A percentile compares a stretch with the other conserved stretches of the same genome.
phyloP scores from a whole-genome alignment of 1,140 invertebrate genomes.

The Eurytemora carolleeae region DNA sequence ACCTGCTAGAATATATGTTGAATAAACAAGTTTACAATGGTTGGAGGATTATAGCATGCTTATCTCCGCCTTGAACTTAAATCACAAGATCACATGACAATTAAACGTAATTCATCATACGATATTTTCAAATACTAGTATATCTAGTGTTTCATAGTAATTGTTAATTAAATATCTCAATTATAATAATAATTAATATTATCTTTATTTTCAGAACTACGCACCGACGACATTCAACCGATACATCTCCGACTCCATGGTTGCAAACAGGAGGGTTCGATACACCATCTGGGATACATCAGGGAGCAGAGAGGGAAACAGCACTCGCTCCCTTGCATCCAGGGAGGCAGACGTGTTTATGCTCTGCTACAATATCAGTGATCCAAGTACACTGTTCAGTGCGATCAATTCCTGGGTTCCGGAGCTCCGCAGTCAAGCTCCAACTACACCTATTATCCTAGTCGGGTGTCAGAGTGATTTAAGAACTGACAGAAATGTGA shows the following conservation, averaged over 20 bases:
- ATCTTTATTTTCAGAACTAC: not conserved
- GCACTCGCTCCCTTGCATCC: not conserved
- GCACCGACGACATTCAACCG: not conserved
- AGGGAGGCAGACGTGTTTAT: conserved; percentile 12
- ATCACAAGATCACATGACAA: no score
- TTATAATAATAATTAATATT: no score
- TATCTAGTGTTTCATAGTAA: no score
- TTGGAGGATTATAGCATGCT: no score
- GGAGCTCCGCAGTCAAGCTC: conserved; percentile 5
- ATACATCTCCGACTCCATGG: not conserved
- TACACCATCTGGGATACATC: not conserved
- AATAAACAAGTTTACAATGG: no score
- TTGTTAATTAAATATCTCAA: no score
- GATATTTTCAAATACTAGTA: no score
- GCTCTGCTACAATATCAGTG: conserved; percentile 12
- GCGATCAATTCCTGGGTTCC: conserved; percentile 11
- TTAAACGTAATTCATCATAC: no score
- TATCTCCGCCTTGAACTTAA: no score
- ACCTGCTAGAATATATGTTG: no score
- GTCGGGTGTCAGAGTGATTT: conserved; percentile 14
- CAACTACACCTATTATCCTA: conserved; percentile 9
- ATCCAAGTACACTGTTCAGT: conserved; percentile 5
- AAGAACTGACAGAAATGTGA: not conserved
- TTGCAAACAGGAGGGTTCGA: not conserved
- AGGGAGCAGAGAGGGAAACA: not conserved